A percentile compares a stretch with the other conserved stretches of the same genome.
Conservation (phyloP, 1,140 invertebrate genomes). For the Callitettix versicolor region DNA sequence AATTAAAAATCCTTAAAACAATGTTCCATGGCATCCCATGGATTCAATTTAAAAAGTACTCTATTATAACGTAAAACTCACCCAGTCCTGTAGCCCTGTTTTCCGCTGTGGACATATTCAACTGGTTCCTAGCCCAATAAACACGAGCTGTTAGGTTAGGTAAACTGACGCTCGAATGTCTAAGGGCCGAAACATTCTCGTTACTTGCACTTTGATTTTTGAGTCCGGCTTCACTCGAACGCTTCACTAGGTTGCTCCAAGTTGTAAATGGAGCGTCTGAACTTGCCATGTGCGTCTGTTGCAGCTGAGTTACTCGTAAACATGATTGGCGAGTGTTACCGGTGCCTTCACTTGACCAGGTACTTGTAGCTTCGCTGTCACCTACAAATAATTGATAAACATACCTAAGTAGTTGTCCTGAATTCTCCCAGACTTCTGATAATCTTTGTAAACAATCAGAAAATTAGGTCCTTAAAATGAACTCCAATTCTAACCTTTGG, state of each 20-base stretch:
- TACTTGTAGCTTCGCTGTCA: neutral
- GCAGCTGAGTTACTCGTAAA: constrained; percentile 30
- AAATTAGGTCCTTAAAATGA: no score
- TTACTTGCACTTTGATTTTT: neutral
- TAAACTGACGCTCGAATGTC: constrained; percentile 35
- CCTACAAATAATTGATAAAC: no score
- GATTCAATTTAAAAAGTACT: no score
- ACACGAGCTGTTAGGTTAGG: constrained; percentile 46
- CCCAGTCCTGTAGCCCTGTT: neutral
- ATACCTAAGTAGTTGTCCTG: no score
- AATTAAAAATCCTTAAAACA: no score
- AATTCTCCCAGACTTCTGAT: no score
- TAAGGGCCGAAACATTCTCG: constrained; percentile 2
- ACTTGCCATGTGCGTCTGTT: constrained; percentile 62
- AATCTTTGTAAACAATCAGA: no score
- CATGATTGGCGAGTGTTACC: neutral
- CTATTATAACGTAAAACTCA: no score
- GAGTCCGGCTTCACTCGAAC: no score
- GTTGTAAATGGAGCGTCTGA: constrained; percentile 73
- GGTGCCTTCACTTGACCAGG: constrained; percentile 14
- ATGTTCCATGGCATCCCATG: no score
- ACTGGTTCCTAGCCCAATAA: neutral
- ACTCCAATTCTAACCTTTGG: no score
- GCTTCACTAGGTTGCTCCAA: constrained; percentile 59
- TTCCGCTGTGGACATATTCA: neutral